Base-by-base conservation (phyloP, 2,797 vertebrate genomes). In the Arnoldichthys spilopterus region DNA sequence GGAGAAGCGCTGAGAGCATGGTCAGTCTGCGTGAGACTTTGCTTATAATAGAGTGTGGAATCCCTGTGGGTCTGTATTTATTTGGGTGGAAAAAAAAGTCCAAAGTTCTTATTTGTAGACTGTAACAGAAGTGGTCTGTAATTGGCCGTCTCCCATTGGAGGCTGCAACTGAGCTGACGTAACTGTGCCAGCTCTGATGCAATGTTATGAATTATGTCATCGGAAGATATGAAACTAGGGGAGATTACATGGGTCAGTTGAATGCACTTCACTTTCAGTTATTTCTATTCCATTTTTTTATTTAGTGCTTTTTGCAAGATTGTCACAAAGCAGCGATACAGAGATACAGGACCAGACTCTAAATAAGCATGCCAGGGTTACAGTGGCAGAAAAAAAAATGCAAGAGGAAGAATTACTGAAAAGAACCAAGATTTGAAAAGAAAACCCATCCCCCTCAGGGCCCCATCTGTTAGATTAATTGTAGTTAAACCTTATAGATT, bases 71-170 rank as follows among this genome's bases (percentile, higher is more conserved):
- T n/a, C 43, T 75, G 47, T 83, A 76, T 85, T 83, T 85, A 85
- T 77, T 78, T 82, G 77, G 56, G 43, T 56, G 1, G 9, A 47
- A 16, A 47, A 61, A 79, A 72, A 59, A 37, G 81, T 83, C 75
- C 77, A 85, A 85, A 79, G 73, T 76, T 79, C 79, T 77, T 83
- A 79, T 85, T 85, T 83, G 71, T 64, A 40, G 76, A 66, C 51
- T 68, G 71, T n/a, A 32, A 51, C 40, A 63, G 74, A 70, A 53
- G 78, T 72, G 76, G 67, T 61, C 51, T 76, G 51, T 51, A 45
- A 72, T 76, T 83, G 70, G 76, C 63, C 75, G 49, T 34, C 47
- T 77, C 49, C 59, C 34, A 69, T 26, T 63, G 78, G 61, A 77
- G 79, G 77, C 69, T 76, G 78, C 26, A 68, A 72, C 40, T 26